Conservation (phyloP, 2,888 invertebrate genomes). For the Ptychoptera contaminata region DNA sequence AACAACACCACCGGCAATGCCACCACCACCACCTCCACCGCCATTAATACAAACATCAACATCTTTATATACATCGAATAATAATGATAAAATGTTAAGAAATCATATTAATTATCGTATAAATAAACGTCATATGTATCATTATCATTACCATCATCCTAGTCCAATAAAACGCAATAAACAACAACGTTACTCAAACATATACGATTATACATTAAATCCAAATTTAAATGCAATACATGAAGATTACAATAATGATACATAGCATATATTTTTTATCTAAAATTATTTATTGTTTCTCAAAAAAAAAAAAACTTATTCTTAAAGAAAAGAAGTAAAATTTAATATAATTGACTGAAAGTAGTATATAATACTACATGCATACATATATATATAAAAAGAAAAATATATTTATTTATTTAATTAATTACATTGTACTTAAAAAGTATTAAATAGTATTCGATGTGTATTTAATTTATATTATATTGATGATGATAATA, state of each 20-base stretch:
- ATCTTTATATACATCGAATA: too few species aligned
- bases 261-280: slow-evolving; percentile 24
- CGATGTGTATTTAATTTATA: not conserved
- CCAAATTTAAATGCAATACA: slow-evolving; percentile 32
- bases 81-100: slow-evolving; percentile 24
- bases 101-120: slow-evolving; percentile 19
- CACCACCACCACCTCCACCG: slow-evolving; percentile 29
- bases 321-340: not conserved
- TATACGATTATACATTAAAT: slow-evolving; percentile 32
- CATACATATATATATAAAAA: not conserved
- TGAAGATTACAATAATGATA: slow-evolving; percentile 31
- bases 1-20: slow-evolving; percentile 23
- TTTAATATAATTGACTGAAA: slow-evolving; percentile 1
- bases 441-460: not conserved
- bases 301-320: not conserved
- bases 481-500: too few species aligned
- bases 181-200: slow-evolving; percentile 28
- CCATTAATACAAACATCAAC: slow-evolving; percentile 15
- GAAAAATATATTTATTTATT: too few species aligned
- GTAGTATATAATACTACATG: not conserved
- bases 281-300: slow-evolving; percentile 5
- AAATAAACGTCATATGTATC: slow-evolving; percentile 32
- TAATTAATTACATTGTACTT: not conserved
- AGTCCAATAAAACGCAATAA: slow-evolving; percentile 29
- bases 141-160: slow-evolving; percentile 31